These are phyloP conservation scores for Clytia hemisphaerica DNA, from an alignment of 30 jellyfish, hydroid and myxozoan genomes.

Conservation along the genomic window DNA sequence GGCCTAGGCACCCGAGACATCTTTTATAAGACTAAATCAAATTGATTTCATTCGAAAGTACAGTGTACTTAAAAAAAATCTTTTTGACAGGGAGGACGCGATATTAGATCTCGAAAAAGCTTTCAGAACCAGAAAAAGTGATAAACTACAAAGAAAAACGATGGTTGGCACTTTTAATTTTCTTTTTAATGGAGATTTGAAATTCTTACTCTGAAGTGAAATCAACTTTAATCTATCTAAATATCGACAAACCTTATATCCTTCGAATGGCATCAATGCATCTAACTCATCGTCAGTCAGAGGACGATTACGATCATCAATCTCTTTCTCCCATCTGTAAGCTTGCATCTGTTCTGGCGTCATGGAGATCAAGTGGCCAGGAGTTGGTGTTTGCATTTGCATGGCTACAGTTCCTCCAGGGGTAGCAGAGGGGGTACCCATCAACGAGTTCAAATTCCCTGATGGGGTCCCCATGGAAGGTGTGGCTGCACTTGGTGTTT, in stretches of 20 bases:
- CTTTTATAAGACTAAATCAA: neutral
- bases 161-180: too few relatives aligned
- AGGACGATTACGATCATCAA: constrained; percentile 97
- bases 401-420: constrained; percentile 97
- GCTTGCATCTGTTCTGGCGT: constrained; percentile 99
- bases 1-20: neutral
- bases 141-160: too few relatives aligned
- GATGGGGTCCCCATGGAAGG: constrained; percentile 78
- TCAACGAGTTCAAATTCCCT: constrained; percentile 37
- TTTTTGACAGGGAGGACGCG: too few relatives aligned
- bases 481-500: constrained; percentile 71
- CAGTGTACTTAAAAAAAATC: too few relatives aligned
- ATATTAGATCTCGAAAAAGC: too few relatives aligned
- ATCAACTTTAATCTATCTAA: too few relatives aligned
- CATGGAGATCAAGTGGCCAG: constrained; percentile 95
- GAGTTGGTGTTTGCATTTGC: constrained; percentile 99
- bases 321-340: constrained; percentile 96
- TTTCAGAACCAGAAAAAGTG: too few relatives aligned
- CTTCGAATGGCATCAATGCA: constrained; percentile 98
- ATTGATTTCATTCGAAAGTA: too few relatives aligned
- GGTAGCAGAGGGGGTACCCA: constrained; percentile 78
- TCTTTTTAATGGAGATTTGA: too few relatives aligned
- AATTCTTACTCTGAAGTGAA: too few relatives aligned
- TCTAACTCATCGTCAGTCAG: constrained; percentile 90
- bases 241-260: constrained; percentile 99